phyloP scores from a whole-genome alignment of 2,888 invertebrate species.

The Drosophila ustulata region DNA sequence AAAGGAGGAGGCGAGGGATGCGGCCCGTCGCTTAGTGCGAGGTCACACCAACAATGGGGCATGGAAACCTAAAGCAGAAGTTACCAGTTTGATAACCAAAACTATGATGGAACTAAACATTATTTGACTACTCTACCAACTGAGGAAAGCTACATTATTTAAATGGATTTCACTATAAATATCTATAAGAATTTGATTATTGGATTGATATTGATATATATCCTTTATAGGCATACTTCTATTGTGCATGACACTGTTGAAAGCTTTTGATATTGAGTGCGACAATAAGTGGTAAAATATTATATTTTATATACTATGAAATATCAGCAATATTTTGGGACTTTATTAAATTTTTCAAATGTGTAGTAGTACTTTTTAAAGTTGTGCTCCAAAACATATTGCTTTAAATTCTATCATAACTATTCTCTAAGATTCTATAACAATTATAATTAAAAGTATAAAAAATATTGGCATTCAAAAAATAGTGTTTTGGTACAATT shows the following conservation, averaged over 20 bases:
- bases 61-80: slow-evolving; percentile 7
- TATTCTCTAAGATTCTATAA: too few relatives aligned
- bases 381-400: too few relatives aligned
- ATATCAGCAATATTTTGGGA: too few relatives aligned
- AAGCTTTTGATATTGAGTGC: neutral
- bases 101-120: neutral
- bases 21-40: slow-evolving; percentile 55
- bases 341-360: too few relatives aligned
- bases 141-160: neutral
- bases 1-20: neutral
- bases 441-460: too few relatives aligned
- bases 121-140: neutral
- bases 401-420: too few relatives aligned
- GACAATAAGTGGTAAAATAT: too few relatives aligned
- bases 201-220: neutral
- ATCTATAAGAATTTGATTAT: neutral
- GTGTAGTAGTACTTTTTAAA: too few relatives aligned
- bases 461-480: too few relatives aligned
- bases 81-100: neutral
- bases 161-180: neutral
- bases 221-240: too few relatives aligned
- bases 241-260: neutral
- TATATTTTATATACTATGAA: too few relatives aligned
- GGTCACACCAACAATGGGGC: slow-evolving; percentile 64
- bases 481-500: too few relatives aligned